Evolutionary conservation across 1,140 invertebrate species (phyloP).

Genomic region (Gryllus bimaculatus): DNA sequence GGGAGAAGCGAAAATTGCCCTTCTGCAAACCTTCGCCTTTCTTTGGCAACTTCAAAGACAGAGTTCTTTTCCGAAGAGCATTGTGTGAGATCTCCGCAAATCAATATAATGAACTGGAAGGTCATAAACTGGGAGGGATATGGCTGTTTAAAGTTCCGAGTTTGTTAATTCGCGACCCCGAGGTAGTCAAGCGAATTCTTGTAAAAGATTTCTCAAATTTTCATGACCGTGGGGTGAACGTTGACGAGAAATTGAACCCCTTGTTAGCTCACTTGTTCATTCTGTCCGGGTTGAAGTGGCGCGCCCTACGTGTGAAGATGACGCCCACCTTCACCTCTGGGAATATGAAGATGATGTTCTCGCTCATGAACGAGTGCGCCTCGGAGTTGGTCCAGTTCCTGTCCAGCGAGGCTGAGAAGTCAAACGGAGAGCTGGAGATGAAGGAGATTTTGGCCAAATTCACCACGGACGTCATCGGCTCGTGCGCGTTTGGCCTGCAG

Average conservation of each 20-base stretch:
- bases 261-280: slow-evolving; percentile 17
- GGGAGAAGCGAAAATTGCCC: slow-evolving; percentile 27
- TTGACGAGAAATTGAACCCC: slow-evolving; percentile 34
- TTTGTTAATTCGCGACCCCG: slow-evolving; percentile 34
- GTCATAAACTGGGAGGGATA: slow-evolving; percentile 4
- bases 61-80: background rate
- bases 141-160: slow-evolving; percentile 22
- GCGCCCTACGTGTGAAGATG: slow-evolving; percentile 36
- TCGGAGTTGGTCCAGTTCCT: background rate
- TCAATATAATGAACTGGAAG: background rate
- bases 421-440: slow-evolving; percentile 31
- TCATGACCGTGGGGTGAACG: slow-evolving; percentile 42
- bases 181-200: slow-evolving; percentile 44
- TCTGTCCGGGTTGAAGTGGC: slow-evolving; percentile 32
- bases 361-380: background rate
- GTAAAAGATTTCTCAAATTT: slow-evolving; percentile 50
- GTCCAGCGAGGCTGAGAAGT: slow-evolving; percentile 14
- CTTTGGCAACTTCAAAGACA: slow-evolving; percentile 23
- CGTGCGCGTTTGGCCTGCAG: slow-evolving; percentile 35
- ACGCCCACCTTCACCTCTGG: slow-evolving; percentile 39
- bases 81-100: slow-evolving; percentile 22
- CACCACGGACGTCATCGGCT: slow-evolving; percentile 46
- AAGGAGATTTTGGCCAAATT: slow-evolving; percentile 36
- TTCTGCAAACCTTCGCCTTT: slow-evolving; percentile 24
- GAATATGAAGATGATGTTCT: slow-evolving; percentile 41